These are phyloP conservation scores for Intellagama lesueurii DNA, from an alignment of 2,797 vertebrate species.

Conservation along the genomic window DNA sequence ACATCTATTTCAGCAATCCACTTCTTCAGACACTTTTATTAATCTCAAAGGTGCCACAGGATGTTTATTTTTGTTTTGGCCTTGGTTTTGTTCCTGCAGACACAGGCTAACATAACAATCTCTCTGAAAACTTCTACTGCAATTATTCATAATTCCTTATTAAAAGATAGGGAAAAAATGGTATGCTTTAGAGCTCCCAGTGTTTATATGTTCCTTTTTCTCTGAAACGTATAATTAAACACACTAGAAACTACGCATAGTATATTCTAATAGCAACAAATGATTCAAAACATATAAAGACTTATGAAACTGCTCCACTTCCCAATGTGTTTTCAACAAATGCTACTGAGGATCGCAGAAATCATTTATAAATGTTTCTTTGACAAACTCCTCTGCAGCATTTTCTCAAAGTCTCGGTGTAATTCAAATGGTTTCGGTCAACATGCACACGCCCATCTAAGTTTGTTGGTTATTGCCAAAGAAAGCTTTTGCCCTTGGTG, in stretches of 20 bases:
- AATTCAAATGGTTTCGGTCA: neutral
- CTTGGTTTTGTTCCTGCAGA: too few relatives aligned
- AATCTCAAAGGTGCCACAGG: too few relatives aligned
- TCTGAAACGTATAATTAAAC: constrained; percentile 11
- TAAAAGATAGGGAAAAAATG: constrained; percentile 16
- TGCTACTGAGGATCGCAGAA: neutral
- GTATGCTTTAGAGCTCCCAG: neutral
- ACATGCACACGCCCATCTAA: neutral
- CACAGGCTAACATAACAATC: too few relatives aligned
- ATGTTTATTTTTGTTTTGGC: too few relatives aligned
- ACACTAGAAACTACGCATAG: constrained; percentile 15
- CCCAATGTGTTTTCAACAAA: neutral
- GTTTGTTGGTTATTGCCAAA: neutral
- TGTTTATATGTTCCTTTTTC: neutral
- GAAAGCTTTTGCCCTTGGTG: neutral
- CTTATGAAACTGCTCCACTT: neutral
- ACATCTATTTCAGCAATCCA: too few relatives aligned
- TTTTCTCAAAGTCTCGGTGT: neutral
- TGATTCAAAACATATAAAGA: neutral
- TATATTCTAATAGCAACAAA: neutral
- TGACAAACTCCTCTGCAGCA: neutral
- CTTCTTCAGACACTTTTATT: too few relatives aligned
- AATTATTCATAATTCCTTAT: neutral
- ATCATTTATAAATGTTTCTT: neutral
- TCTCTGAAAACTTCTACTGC: neutral